Conservation (phyloP, 2,797 vertebrate genomes). For the Carcharodon carcharias region DNA sequence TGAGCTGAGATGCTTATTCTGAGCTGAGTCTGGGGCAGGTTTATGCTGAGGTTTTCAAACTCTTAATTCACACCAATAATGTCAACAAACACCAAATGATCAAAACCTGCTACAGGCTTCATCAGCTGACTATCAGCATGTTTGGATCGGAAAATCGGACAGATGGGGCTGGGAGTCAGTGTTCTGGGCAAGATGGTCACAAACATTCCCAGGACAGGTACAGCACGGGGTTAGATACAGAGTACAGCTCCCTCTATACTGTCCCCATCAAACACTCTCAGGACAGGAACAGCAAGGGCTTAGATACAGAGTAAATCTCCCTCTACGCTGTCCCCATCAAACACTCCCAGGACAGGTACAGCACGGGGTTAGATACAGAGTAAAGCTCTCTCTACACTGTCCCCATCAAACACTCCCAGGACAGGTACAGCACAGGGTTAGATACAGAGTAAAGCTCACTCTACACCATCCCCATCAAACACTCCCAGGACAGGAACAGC, state of each 20-base stretch:
- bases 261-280: too few relatives aligned
- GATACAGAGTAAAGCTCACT: background rate
- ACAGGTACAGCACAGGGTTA: too few relatives aligned
- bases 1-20: background rate
- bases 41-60: background rate
- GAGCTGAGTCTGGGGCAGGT: background rate
- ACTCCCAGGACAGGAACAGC: background rate
- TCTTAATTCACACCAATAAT: background rate
- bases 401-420: too few relatives aligned
- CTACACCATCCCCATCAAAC: background rate
- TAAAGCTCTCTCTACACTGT: too few relatives aligned
- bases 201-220: too few relatives aligned
- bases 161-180: background rate
- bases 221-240: too few relatives aligned
- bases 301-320: too few relatives aligned
- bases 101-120: background rate
- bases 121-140: background rate
- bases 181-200: background rate
- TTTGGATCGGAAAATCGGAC: background rate
- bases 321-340: too few relatives aligned
- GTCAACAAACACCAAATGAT: background rate
- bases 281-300: too few relatives aligned
- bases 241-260: too few relatives aligned
- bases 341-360: too few relatives aligned
- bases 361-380: too few relatives aligned